These are phyloP conservation scores for Aphelenchoides bicaudatus DNA, from an alignment of 2,888 invertebrate genomes.

Conservation along the genomic window DNA sequence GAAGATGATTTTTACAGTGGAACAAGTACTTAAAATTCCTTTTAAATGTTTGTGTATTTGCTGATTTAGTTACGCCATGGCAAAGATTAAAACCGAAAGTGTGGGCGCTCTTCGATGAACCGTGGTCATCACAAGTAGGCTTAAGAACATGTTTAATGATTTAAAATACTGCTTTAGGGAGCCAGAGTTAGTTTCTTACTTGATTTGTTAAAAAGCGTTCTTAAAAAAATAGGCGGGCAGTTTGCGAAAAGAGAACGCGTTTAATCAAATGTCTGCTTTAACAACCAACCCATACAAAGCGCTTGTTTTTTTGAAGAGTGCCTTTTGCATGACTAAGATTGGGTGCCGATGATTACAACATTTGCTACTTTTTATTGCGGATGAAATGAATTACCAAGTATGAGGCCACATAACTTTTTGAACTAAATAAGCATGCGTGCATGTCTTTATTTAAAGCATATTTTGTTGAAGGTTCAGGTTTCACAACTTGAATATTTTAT, in stretches of 20 bases:
- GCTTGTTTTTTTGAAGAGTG: neutral
- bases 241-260: neutral
- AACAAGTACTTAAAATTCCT: too few relatives aligned
- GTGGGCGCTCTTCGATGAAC: conserved; percentile 98
- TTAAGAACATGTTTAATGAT: too few relatives aligned
- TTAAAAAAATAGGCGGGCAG: neutral
- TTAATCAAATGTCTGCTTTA: too few relatives aligned
- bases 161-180: too few relatives aligned
- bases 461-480: neutral
- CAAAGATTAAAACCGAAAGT: conserved; percentile 92
- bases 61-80: conserved; percentile 72
- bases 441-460: neutral
- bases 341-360: conserved; percentile 11
- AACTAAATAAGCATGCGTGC: neutral
- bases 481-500: neutral
- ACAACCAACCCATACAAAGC: neutral
- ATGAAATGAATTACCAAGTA: conserved; percentile 4
- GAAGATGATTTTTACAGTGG: conserved; percentile 89
- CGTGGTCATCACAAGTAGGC: conserved; percentile 94
- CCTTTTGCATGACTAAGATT: neutral
- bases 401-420: conserved; percentile 14
- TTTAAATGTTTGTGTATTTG: too few relatives aligned
- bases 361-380: conserved; percentile 17
- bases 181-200: conserved; percentile 78
- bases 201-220: neutral